Evolutionary conservation across 2,113 vertebrate species (phyloP).

Genomic region (Hippocampus abdominalis): DNA sequence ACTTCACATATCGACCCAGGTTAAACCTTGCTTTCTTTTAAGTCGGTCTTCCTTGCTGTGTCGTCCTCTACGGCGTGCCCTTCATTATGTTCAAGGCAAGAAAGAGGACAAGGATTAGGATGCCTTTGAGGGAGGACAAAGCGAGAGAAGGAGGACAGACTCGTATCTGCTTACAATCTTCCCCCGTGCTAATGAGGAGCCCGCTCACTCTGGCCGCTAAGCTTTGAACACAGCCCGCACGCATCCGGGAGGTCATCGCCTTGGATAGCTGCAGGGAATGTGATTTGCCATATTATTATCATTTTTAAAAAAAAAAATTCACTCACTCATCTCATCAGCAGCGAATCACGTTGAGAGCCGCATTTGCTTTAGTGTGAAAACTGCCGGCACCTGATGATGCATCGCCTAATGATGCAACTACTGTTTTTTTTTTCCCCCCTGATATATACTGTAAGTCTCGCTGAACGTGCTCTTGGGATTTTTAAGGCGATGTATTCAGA

Average conservation of each 20-base stretch:
- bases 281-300: slow-evolving; percentile 6
- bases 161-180: slow-evolving; percentile 49
- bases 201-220: slow-evolving; percentile 40
- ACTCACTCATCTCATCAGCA: slow-evolving; percentile 11
- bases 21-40: not conserved
- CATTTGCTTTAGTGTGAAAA: slow-evolving; percentile 9
- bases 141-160: slow-evolving; percentile 26
- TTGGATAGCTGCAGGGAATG: slow-evolving; percentile 24
- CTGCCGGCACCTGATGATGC: not conserved
- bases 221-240: slow-evolving; percentile 39
- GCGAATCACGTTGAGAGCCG: slow-evolving; percentile 15
- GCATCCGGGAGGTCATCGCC: slow-evolving; percentile 17
- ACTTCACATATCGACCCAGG: slow-evolving; percentile 5
- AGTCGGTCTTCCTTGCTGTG: not conserved
- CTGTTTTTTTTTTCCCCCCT: not conserved
- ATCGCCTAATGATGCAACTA: not conserved
- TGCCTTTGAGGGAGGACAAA: slow-evolving; percentile 39
- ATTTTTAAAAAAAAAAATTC: too few relatives aligned
- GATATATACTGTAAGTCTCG: not conserved
- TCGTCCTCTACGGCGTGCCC: not conserved
- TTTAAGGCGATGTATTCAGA: not conserved
- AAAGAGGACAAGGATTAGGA: slow-evolving; percentile 41
- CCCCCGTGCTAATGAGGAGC: slow-evolving; percentile 61
- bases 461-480: not conserved
- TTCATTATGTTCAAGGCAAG: slow-evolving; percentile 23